Evolutionary conservation across 2,888 invertebrate genomes (phyloP), one percentile per base, ranked within the genome.

Genomic region (Leptinotarsa juncta): DNA sequence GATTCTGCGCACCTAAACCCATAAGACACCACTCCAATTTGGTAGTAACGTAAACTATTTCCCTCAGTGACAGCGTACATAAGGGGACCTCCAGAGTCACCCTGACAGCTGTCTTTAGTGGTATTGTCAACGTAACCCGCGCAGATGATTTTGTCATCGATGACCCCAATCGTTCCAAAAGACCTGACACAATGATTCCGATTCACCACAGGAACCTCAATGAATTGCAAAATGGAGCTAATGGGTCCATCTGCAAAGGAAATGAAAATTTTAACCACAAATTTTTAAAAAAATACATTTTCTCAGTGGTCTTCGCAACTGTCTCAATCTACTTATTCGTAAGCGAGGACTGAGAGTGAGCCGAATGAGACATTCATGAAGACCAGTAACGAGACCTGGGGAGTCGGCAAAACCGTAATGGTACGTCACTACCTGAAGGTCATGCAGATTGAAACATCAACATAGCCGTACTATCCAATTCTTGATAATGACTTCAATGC

Each of bases 51-150:
- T 32, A 81, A 12, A 86, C 90, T 42, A 81, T 82, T 57, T 1
- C 67, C 67, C 53, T 77, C 72, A 2, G 48, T 49, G 12, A 60
- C 50, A 4, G 80, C 83, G 62, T 80, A 90, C 93, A 95, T 94
- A n/a, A 96, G 87, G 0, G 96, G 95, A 4, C 96, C 96, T 0
- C 96, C 96, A 67, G 94, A 95, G 88, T 96, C 96, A 1, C 95
- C 94, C 88, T 93, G 92, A 81, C 94, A 95, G 60, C 94, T 91
- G 84, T 95, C 95, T 84, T 91, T 92, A 2, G 42, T 26, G 26
- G 92, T 92, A 0, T 94, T 94, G 67, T 85, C 82, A 69, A 89
- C 85, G 83, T 86, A 91, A 0, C 94, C 94, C 0, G 94, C 95
- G 83, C 95, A 95, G 2, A 95, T 80, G 48, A 93, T 92, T 1